Conservation (phyloP, 2,797 vertebrate species). For the Urocyon cinereoargenteus region DNA sequence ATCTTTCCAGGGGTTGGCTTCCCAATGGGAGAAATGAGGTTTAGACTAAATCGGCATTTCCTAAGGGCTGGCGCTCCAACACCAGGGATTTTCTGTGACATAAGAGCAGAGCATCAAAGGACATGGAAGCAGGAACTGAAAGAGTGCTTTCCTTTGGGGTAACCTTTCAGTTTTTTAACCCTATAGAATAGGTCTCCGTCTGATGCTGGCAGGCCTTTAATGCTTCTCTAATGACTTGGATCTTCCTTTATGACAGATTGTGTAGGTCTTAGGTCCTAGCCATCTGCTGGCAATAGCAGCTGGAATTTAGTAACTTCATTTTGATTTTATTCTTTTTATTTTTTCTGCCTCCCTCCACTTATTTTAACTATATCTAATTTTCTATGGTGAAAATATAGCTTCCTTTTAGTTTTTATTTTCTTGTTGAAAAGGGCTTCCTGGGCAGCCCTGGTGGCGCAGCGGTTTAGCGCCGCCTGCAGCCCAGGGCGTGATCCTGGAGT, state of each 20-base stretch:
- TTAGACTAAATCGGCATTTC: neutral
- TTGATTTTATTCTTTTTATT: neutral
- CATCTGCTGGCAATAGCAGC: neutral
- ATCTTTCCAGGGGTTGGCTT: neutral
- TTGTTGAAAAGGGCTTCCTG: neutral
- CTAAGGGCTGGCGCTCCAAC: neutral
- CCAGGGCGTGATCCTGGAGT: too few relatives aligned
- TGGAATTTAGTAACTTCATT: neutral
- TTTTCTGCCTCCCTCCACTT: neutral
- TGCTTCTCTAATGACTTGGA: neutral
- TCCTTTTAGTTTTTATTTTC: neutral
- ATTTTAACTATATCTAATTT: conserved; percentile 41
- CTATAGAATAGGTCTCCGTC: neutral
- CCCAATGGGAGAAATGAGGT: neutral
- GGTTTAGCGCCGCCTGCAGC: too few relatives aligned
- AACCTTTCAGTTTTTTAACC: neutral
- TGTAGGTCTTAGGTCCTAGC: neutral
- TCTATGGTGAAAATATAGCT: neutral
- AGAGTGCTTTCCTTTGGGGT: neutral
- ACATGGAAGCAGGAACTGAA: neutral
- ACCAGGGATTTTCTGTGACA: neutral
- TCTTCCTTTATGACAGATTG: neutral
- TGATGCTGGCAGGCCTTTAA: neutral
- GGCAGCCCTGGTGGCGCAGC: too few relatives aligned
- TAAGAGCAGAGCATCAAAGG: neutral